Evolutionary conservation across 1,140 invertebrate species (phyloP).

Genomic region (Bombus pascuorum): DNA sequence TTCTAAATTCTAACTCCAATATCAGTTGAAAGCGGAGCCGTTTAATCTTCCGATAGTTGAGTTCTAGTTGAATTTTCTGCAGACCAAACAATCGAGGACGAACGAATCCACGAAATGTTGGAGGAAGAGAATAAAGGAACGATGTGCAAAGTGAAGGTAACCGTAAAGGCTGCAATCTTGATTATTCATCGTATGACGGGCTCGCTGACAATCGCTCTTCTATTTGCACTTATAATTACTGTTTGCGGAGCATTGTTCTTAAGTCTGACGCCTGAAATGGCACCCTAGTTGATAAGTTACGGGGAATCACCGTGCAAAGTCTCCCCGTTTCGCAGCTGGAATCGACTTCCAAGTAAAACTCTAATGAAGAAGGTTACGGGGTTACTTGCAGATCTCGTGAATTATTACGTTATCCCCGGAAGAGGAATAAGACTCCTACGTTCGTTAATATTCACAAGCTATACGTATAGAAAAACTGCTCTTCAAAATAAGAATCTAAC

Average conservation of each 20-base stretch:
- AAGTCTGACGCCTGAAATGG: conserved; percentile 28
- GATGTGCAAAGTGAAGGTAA: conserved; percentile 1
- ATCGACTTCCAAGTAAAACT: conserved; percentile 32
- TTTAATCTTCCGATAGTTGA: neutral
- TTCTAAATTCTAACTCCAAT: neutral
- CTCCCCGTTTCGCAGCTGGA: neutral
- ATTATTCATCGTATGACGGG: conserved; percentile 37
- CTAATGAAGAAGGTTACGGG: conserved; percentile 43
- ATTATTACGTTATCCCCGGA: conserved; percentile 16
- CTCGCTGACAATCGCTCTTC: conserved; percentile 40
- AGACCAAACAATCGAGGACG: neutral
- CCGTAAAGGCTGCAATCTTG: conserved; percentile 25
- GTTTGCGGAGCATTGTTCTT: conserved; percentile 51
- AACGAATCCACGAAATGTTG: neutral
- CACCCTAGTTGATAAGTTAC: conserved; percentile 53
- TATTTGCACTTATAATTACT: conserved; percentile 50
- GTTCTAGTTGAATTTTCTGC: neutral
- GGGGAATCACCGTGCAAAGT: conserved; percentile 15
- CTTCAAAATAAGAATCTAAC: neutral
- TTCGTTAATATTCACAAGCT: neutral
- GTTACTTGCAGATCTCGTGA: conserved; percentile 12
- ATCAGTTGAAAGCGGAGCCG: too few species aligned
- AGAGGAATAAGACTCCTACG: neutral
- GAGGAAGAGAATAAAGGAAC: neutral
- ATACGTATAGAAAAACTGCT: neutral